Conservation (phyloP, 2,888 invertebrate species). For the Plagiodera versicolora region DNA sequence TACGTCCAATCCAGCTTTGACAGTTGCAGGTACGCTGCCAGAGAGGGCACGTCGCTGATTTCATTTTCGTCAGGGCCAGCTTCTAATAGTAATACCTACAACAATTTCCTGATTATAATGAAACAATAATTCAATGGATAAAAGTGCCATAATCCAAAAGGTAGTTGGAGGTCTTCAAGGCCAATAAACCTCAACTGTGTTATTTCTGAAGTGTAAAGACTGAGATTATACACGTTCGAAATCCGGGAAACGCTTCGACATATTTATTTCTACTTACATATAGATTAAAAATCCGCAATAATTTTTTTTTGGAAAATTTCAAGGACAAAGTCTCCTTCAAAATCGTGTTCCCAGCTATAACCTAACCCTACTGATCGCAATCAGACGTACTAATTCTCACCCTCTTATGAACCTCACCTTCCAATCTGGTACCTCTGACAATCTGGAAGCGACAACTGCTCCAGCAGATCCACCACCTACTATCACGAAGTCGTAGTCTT, state of each 20-base stretch:
- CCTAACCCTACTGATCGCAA: neutral
- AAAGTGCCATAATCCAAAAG: too few relatives aligned
- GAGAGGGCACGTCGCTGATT: constrained; percentile 82
- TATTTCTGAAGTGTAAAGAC: too few relatives aligned
- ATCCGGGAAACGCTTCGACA: too few relatives aligned
- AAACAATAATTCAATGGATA: neutral
- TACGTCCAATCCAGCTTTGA: constrained; percentile 88
- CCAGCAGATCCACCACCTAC: constrained; percentile 89
- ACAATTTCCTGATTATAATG: neutral
- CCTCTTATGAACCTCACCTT: constrained; percentile 46
- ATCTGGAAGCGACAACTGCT: constrained; percentile 76
- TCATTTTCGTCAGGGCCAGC: constrained; percentile 88
- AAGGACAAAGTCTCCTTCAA: too few relatives aligned
- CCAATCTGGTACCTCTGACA: constrained; percentile 77
- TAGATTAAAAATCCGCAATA: too few relatives aligned
- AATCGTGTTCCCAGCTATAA: neutral
- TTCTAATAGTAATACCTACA: constrained; percentile 70
- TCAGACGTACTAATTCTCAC: too few relatives aligned
- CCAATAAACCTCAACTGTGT: too few relatives aligned
- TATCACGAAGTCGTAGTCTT: constrained; percentile 81
- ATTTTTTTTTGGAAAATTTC: too few relatives aligned
- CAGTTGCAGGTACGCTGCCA: constrained; percentile 84
- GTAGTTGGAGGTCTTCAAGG: too few relatives aligned
- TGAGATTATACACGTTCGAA: too few relatives aligned
- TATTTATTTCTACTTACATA: too few relatives aligned